Evolutionary conservation across 2,888 invertebrate species (phyloP), one percentile per base, ranked within the genome.

Genomic region (Oscheius sp.): DNA sequence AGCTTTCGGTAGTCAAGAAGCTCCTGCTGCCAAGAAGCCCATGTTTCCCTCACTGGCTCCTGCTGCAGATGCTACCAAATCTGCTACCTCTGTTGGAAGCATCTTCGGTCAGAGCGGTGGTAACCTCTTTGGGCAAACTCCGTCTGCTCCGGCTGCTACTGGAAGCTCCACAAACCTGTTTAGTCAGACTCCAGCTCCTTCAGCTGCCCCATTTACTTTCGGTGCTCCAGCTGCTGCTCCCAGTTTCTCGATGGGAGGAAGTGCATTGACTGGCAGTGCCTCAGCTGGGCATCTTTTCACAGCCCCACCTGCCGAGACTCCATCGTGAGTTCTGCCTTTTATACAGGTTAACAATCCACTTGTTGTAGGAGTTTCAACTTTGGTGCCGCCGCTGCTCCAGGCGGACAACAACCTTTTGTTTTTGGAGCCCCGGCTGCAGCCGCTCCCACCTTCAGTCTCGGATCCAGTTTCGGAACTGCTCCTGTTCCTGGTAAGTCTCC

Each of bases 361-460:
- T 21, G 21, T 72, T 59, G 1, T 48, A 72, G 71, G 50, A 35
- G 62, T n/a, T 72, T 72, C 48, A 59, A 72, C 48, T 72, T 72
- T 50, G 71, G 71, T 35, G 71, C 71, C 1, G 32, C 71, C 33
- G 53, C 60, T 33, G 10, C 68, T 2, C 21, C 53, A 3, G 13
- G 10, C 11, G 51, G 50, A 5, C 21, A n/a, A 13, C 68, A 68
- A 10, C 68, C 68, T 13, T 68, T 68, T 53, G 55, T 68, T 13
- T 68, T 68, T 29, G 68, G 68, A 3, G 21, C 42, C 29, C 47
- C 63, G 13, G 47, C 47, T 2, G 13, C 63, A n/a, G 11, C 63
- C 21, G 9, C 35, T n/a, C 4, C 68, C 2, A 1, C 68, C 9
- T 35, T 21, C 21, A 32, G 55, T 29, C 55, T 55, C 21, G 32